phyloP scores from a whole-genome alignment of 2,797 vertebrate genomes.

The Peromyscus eremicus region DNA sequence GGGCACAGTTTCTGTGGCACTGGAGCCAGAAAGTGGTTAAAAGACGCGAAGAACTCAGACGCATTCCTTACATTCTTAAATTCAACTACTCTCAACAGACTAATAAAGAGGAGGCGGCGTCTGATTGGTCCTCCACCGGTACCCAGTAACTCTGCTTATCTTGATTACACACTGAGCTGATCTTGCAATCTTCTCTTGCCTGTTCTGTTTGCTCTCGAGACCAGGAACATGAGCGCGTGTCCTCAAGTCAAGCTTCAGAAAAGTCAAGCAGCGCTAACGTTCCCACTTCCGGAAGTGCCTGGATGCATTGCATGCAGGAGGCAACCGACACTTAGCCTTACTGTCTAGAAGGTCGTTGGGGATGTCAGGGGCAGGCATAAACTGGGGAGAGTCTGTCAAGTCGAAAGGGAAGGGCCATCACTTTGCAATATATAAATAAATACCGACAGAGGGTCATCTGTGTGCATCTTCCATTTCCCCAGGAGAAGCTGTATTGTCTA shows the following conservation, averaged over 20 bases:
- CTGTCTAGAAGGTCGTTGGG: background rate
- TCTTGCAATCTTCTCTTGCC: background rate
- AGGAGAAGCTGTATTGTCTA: background rate
- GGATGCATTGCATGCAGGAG: background rate
- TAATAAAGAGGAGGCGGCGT: background rate
- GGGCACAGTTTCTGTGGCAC: slow-evolving; percentile 27
- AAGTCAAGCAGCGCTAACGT: background rate
- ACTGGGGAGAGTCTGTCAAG: background rate
- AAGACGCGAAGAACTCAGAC: slow-evolving; percentile 4
- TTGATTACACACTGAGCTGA: background rate
- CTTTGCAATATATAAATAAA: background rate
- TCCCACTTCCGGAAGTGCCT: background rate
- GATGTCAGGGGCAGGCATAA: background rate
- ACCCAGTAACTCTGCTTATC: background rate
- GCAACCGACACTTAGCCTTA: background rate
- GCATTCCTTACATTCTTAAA: background rate
- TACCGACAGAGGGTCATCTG: background rate
- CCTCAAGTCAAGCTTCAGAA: background rate
- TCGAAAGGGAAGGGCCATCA: background rate
- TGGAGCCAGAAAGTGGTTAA: slow-evolving; percentile 51
- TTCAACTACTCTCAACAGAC: background rate
- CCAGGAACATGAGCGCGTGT: background rate
- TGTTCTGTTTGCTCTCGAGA: slow-evolving; percentile 22
- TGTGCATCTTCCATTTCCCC: background rate
- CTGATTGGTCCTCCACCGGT: background rate